Evolutionary conservation across 2,113 vertebrate species (phyloP).

Genomic region (Ictalurus punctatus): DNA sequence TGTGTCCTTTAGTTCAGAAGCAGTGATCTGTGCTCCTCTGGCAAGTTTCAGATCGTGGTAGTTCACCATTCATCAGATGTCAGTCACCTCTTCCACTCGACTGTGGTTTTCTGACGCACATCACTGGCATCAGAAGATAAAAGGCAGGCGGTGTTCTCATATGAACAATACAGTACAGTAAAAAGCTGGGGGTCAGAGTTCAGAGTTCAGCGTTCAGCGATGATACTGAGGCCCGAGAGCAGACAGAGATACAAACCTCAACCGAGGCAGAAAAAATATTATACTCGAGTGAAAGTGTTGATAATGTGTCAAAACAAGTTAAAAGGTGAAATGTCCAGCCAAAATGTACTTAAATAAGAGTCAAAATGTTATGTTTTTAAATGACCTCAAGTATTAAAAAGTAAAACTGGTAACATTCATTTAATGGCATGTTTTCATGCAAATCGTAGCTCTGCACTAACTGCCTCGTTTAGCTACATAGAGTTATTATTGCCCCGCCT

Average conservation of each 20-base stretch:
- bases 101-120: background rate
- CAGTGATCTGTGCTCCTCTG: background rate
- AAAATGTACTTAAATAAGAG: background rate
- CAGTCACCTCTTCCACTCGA: background rate
- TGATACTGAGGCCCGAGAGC: background rate
- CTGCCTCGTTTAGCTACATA: background rate
- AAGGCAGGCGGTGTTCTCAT: background rate
- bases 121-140: background rate
- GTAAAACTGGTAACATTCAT: background rate
- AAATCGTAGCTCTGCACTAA: background rate
- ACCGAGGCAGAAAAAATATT: background rate
- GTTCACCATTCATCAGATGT: background rate
- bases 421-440: background rate
- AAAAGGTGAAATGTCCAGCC: background rate
- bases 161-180: background rate
- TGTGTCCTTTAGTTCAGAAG: slow-evolving; percentile 4
- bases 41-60: background rate
- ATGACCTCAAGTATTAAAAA: background rate
- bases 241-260: background rate
- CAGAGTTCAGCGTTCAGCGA: background rate
- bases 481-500: too few relatives aligned
- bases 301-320: background rate
- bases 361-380: background rate
- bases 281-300: background rate
- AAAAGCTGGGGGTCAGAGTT: background rate